phyloP scores from a whole-genome alignment of 1,140 invertebrate species.

The Zaprionus ghesquierei region DNA sequence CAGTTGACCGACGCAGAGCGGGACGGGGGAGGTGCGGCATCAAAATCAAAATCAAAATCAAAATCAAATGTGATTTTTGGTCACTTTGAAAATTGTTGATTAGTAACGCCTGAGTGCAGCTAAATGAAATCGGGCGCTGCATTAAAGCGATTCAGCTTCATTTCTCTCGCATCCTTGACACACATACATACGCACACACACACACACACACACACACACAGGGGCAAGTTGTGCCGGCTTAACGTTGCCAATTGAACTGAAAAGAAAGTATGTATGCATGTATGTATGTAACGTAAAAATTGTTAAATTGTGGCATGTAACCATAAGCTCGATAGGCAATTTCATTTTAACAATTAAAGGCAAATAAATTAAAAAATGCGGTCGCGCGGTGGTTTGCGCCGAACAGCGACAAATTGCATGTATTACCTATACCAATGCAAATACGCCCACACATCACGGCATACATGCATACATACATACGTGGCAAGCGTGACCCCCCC shows the following conservation, averaged over 20 bases:
- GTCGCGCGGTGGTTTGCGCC: constrained; percentile 37
- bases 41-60: constrained; percentile 46
- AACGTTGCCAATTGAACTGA: constrained; percentile 26
- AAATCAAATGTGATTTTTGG: constrained; percentile 79
- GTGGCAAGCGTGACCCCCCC: constrained; percentile 8
- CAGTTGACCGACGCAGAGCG: constrained; percentile 39
- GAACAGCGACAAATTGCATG: constrained; percentile 65
- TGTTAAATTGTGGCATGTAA: constrained; percentile 27
- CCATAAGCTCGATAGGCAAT: constrained; percentile 52
- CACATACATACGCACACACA: not conserved
- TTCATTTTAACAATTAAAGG: constrained; percentile 75
- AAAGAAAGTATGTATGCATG: constrained; percentile 14
- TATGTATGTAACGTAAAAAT: constrained; percentile 17
- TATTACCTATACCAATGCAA: constrained; percentile 7
- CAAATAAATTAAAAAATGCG: constrained; percentile 78
- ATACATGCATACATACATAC: not conserved
- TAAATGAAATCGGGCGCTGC: constrained; percentile 46
- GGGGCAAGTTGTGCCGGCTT: not conserved
- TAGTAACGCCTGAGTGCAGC: constrained; percentile 70
- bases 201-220: not conserved
- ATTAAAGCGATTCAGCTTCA: constrained; percentile 50
- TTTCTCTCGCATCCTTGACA: not conserved
- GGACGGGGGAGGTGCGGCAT: not conserved
- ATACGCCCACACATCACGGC: not conserved
- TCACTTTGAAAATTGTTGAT: constrained; percentile 80